A percentile compares a stretch with the other conserved stretches of the same genome.
Evolutionary conservation across 1,140 invertebrate genomes (phyloP).

Genomic region (Pogonognathellus flavescens): DNA sequence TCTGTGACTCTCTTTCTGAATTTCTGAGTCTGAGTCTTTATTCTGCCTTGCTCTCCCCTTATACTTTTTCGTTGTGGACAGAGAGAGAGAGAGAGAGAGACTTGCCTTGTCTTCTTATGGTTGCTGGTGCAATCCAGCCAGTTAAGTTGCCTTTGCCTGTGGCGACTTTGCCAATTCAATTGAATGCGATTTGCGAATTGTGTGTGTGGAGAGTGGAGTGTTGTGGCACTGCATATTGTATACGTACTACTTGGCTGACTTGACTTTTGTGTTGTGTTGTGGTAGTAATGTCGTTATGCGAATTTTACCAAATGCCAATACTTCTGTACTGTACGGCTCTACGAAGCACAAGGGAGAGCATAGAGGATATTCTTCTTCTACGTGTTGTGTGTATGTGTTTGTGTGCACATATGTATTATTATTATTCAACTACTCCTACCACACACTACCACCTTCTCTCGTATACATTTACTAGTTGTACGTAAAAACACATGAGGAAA

Average conservation of each 20-base stretch:
- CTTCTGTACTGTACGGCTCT: not conserved
- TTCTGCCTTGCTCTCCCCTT: not conserved
- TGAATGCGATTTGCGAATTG: conserved; percentile 39
- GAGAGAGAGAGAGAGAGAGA: not conserved
- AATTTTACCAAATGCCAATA: conserved; percentile 40
- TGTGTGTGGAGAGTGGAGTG: conserved; percentile 4
- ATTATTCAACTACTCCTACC: not conserved
- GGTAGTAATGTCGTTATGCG: conserved; percentile 20
- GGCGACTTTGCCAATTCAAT: conserved; percentile 38
- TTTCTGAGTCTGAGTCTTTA: too few species aligned
- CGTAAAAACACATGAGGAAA: too few species aligned
- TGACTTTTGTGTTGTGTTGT: conserved; percentile 34
- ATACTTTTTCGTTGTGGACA: not conserved
- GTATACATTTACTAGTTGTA: too few species aligned
- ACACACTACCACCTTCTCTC: not conserved
- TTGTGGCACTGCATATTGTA: not conserved
- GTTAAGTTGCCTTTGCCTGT: conserved; percentile 26
- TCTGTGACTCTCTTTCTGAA: too few species aligned
- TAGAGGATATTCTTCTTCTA: not conserved
- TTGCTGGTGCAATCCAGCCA: conserved; percentile 4
- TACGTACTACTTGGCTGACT: not conserved
- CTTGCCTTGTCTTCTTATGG: conserved; percentile 29
- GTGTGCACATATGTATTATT: not conserved
- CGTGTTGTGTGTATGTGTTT: not conserved
- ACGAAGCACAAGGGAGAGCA: too few species aligned